Evolutionary conservation across 1,140 invertebrate species (phyloP), one percentile per base, ranked within the genome.

Genomic region (Eueides isabella): DNA sequence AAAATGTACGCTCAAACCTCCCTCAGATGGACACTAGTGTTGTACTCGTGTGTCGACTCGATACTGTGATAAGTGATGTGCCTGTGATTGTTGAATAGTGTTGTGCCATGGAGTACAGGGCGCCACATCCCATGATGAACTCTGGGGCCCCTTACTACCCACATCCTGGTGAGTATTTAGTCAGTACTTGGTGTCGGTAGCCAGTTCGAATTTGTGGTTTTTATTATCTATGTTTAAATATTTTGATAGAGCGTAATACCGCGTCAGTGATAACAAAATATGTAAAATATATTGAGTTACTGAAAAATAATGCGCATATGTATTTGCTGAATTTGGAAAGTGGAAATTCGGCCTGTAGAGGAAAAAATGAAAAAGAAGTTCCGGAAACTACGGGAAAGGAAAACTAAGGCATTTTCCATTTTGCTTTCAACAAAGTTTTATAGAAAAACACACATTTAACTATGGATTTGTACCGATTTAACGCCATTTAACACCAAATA

Each of bases 81-180:
- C 62, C 72, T 82, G 80, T 79, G 78, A 78, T 19, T 26, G 19
- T 26, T 26, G 48, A 71, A 71, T 76, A 79, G 81, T 82, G 48
- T 55, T 55, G 74, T 61, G 71, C 67, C 33, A 93, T 93, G 92
- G 92, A 93, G 78, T 92, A 92, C 75, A 87, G 92, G 30, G 88
- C 86, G 35, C 90, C 88, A 30, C 85, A 88, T 74, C 90, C 92
- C 67, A 81, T 86, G 74, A 81, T 87, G 82, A 90, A 80, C 85
- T 85, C 83, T 85, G 90, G 86, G 68, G 71, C 87, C 68, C 85
- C 90, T 26, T 92, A 89, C 89, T 89, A 84, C 75, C 82, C 87
- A 30, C 90, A 91, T 61, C 85, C 91, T 89, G 91, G 92, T 93
- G 87, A 82, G 80, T 85, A 55, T 23, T 23, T 55, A 26, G 2